phyloP scores from a whole-genome alignment of 2,888 invertebrate genomes.

The Eumacrocentrus americanus region DNA sequence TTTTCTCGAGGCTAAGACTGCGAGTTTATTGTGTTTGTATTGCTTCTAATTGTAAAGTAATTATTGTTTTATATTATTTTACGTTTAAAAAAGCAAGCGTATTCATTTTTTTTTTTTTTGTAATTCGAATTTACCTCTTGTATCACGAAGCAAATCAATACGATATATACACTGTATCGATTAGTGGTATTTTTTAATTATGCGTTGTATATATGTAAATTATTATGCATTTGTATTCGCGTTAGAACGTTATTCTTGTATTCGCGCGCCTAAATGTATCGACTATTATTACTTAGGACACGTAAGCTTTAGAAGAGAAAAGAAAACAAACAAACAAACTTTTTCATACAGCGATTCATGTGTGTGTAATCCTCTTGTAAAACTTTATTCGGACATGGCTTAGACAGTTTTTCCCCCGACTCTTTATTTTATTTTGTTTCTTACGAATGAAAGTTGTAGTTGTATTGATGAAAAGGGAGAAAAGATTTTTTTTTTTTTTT shows the following conservation, averaged over 20 bases:
- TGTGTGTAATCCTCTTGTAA: conserved; percentile 17
- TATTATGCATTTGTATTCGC: conserved; percentile 56
- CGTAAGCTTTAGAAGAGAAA: conserved; percentile 16
- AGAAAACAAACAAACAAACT: conserved; percentile 27
- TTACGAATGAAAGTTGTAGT: neutral
- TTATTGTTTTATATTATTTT: conserved; percentile 1
- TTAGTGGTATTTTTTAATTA: conserved; percentile 51
- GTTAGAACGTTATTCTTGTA: conserved; percentile 41
- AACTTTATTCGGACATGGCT: conserved; percentile 42
- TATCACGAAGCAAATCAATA: conserved; percentile 16
- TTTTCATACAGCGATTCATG: conserved; percentile 5
- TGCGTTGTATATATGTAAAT: conserved; percentile 60
- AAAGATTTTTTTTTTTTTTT: conserved; percentile 4
- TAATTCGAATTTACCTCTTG: conserved; percentile 9
- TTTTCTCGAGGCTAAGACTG: conserved; percentile 29
- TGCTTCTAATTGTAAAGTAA: neutral
- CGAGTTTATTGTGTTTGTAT: conserved; percentile 7
- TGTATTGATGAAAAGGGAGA: neutral
- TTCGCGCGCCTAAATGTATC: conserved; percentile 32
- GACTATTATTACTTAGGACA: conserved; percentile 27
- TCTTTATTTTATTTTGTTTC: neutral
- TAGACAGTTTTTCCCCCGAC: conserved; percentile 13
- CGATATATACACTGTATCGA: conserved; percentile 26
- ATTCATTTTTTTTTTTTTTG: conserved; percentile 9
- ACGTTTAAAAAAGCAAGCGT: conserved; percentile 25